Conservation (phyloP, 1,140 invertebrate genomes). For the Drosophila quadrilineata region DNA sequence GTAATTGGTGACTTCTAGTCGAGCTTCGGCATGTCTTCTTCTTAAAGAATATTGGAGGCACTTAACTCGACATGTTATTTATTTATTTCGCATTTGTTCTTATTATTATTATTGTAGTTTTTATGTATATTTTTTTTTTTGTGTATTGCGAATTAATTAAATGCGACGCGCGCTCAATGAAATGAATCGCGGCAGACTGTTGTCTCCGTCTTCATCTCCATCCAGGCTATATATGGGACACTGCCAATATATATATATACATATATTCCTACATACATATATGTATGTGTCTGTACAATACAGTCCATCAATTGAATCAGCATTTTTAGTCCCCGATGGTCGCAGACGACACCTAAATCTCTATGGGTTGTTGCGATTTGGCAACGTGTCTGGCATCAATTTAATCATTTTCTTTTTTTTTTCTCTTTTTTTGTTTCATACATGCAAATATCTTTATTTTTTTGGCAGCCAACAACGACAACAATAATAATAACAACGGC, state of each 20-base stretch:
- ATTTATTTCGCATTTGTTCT: conserved; percentile 22
- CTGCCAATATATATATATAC: too few relatives aligned
- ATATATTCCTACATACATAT: too few relatives aligned
- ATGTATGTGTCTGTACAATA: too few relatives aligned
- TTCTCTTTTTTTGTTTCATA: too few relatives aligned
- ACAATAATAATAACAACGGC: conserved; percentile 11
- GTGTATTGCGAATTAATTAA: conserved; percentile 63
- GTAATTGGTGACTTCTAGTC: conserved; percentile 73
- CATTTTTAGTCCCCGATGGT: too few relatives aligned
- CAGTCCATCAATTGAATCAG: conserved; percentile 6
- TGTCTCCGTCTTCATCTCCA: too few relatives aligned
- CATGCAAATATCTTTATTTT: too few relatives aligned
- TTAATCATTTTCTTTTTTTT: too few relatives aligned
- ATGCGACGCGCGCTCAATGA: conserved; percentile 37
- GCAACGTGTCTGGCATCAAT: conserved; percentile 71
- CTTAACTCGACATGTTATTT: conserved; percentile 17
- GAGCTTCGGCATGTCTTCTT: conserved; percentile 10
- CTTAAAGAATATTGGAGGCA: conserved; percentile 32
- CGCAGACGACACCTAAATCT: too few relatives aligned
- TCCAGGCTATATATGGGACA: too few relatives aligned
- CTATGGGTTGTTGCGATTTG: conserved; percentile 42
- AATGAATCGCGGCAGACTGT: conserved; percentile 21
- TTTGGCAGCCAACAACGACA: conserved; percentile 11
- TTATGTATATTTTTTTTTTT: too few relatives aligned
- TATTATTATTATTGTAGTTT: conserved; percentile 12